Evolutionary conservation across 2,888 invertebrate genomes (phyloP), one percentile per base, ranked within the genome.

Genomic region (Trachelus troglodyta): DNA sequence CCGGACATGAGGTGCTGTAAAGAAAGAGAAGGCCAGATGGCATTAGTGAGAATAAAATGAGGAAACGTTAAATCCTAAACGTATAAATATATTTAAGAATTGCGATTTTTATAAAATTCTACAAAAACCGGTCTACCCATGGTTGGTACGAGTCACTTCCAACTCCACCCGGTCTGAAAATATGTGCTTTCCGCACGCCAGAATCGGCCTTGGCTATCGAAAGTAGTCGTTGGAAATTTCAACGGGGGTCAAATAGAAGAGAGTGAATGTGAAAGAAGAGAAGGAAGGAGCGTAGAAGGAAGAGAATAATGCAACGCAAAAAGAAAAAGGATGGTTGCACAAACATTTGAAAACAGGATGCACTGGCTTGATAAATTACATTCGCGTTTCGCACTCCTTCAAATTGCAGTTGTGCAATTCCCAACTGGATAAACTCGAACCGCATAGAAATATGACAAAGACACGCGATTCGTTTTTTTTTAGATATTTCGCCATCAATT

Each of bases 1-100:
- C 98, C 98, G 37, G 97, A 96, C 95, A 96, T 95, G 87, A 97
- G 92, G 92, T 97, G 97, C 97, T 97, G 93, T n/a, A 92, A 93
- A 90, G 89, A 89, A 85, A 81, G 81, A 75, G 30, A 71, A 34
- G 15, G 71, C 30, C 23, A 71, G 71, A 71, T 71, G 12, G 4
- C 11, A 71, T 71, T 33, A 33, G 11, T 31, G 23, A 71, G 11
- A 30, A 71, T 30, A 11, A 34, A 71, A 71, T 1, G 11, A 31
- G 71, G 23, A 71, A 71, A 33, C 71, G 30, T 71, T 30, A 33
- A 31, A 33, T 30, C 11, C 23, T 30, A 11, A 11, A 30, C 12
- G 30, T 1, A 30, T 31, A 30, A 15, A 34, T 6, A 34, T 15
- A 71, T 33, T 34, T 71, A 12, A n/a, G 30, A 33, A n/a, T n/a